A percentile compares a stretch with the other conserved stretches of the same genome.
These are phyloP conservation scores for Lagopus muta DNA, from an alignment of 2,113 vertebrate species.

Conservation along the genomic window DNA sequence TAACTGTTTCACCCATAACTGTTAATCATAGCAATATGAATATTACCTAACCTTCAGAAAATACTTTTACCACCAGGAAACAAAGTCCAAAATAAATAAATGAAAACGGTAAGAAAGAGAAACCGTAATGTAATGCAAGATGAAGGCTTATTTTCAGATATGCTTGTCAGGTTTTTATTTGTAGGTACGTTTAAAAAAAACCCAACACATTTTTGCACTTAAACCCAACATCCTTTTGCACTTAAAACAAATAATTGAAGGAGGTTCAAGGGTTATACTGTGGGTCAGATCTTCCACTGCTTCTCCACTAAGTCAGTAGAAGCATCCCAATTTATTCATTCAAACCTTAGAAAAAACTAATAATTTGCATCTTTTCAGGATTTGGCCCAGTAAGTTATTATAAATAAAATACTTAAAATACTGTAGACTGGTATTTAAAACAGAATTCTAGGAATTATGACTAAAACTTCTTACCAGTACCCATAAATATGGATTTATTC, in stretches of 20 bases:
- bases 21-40: slow-evolving; percentile 5
- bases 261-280: background rate
- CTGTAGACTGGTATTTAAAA: background rate
- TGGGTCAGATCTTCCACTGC: background rate
- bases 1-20: background rate
- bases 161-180: background rate
- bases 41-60: background rate
- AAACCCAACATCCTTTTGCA: background rate
- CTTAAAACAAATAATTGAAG: background rate
- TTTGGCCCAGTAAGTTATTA: background rate
- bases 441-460: background rate
- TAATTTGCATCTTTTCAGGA: background rate
- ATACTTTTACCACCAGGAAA: background rate
- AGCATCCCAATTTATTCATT: background rate
- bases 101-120: background rate
- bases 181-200: background rate
- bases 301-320: background rate
- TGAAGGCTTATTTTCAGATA: background rate
- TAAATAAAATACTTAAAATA: background rate
- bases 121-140: background rate
- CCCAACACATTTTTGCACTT: background rate
- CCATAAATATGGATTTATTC: background rate
- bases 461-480: background rate
- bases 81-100: background rate
- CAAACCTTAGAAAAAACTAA: background rate